Evolutionary conservation across 2,113 vertebrate species (phyloP), one percentile per base, ranked within the genome.

Genomic region (Hemichromis elongatus): DNA sequence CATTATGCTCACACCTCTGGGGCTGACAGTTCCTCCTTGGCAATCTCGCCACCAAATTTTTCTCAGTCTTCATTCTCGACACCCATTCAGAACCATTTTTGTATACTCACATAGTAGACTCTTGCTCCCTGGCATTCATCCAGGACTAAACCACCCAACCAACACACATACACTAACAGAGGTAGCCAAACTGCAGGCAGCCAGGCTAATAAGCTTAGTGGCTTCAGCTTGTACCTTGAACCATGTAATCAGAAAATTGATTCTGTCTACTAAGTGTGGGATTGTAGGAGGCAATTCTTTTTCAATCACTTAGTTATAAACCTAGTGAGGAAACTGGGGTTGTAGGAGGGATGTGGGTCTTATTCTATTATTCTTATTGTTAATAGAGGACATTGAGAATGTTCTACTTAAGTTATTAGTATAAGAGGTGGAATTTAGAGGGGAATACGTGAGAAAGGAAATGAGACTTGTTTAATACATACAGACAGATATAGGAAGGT

Each of bases 181-280:
- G 24, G 53, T 59, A 77, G 28, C 30, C 66, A 82, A 56, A 82
- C 66, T 54, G 75, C 82, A 87, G 73, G 54, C 86, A 88, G 90
- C 86, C 77, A 84, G 87, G 40, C 88, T 94, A 94, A 94, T 94
- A 91, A 91, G 89, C 92, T 92, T 92, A 92, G 85, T 88, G 89
- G 83, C 91, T 86, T 47, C 79, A 85, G 57, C 68, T 92, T 86
- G 35, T 91, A 91, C 88, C 84, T 91, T 91, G 79, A 89, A 90
- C 86, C 86, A 89, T 92, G 86, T 92, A 92, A 92, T 94, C 88
- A 92, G 85, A 92, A 93, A 91, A 90, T 93, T 88, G 73, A 88
- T 92, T 92, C 81, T 82, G 88, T 88, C 77, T 75, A 50, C 68
- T 52, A 75, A 75, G 45, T 50, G 68, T 50, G 68, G 42, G 68